These are phyloP conservation scores for Phrynocephalus guinanensis DNA, from an alignment of 2,797 vertebrate genomes.

Conservation along the genomic window DNA sequence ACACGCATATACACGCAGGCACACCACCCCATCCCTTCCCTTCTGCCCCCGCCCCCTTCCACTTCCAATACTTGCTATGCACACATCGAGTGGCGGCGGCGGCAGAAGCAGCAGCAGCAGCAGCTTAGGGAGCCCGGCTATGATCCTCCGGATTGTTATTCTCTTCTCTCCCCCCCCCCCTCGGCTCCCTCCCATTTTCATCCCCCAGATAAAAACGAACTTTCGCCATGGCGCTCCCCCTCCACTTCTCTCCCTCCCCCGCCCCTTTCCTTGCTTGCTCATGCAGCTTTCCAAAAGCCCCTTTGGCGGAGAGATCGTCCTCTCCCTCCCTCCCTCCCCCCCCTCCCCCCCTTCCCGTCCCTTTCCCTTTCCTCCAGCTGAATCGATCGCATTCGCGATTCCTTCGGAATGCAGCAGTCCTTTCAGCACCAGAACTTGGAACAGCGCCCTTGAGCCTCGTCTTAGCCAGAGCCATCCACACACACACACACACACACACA, in stretches of 20 bases:
- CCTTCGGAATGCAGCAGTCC: constrained; percentile 78
- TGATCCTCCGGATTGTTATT: not conserved
- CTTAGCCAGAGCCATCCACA: too few relatives aligned
- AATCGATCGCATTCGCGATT: constrained; percentile 68
- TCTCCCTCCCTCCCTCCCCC: not conserved
- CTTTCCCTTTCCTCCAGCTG: constrained; percentile 25
- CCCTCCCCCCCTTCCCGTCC: not conserved
- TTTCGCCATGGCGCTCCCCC: constrained; percentile 5
- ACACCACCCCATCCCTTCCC: not conserved
- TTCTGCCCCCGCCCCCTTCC: not conserved
- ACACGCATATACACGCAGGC: too few relatives aligned
- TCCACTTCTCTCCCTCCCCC: not conserved
- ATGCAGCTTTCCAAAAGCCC: constrained; percentile 35
- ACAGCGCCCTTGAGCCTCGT: constrained; percentile 69
- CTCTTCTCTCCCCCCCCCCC: not conserved
- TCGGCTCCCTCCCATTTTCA: not conserved
- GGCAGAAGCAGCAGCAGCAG: constrained; percentile 5
- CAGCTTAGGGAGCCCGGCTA: not conserved
- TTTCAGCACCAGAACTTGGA: constrained; percentile 77
- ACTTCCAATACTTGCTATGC: not conserved
- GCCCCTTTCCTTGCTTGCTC: not conserved
- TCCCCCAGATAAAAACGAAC: not conserved
- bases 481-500: too few relatives aligned
- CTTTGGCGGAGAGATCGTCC: constrained; percentile 32
- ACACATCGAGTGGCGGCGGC: not conserved